A percentile compares a stretch with the other conserved stretches of the same genome.
Conservation (phyloP, 2,888 invertebrate genomes). For the Belgica antarctica region DNA sequence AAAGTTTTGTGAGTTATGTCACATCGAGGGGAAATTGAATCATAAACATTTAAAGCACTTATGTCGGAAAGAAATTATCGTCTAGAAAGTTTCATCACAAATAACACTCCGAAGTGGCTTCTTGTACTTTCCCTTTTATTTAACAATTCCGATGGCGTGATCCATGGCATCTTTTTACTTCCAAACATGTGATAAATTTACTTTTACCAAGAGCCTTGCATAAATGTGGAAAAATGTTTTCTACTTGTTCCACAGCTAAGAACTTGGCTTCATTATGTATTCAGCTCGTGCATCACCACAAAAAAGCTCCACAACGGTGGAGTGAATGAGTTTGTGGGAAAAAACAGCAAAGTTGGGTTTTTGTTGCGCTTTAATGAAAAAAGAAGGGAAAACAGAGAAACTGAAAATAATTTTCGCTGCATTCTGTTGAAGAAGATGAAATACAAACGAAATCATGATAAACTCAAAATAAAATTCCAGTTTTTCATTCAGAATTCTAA, state of each 20-base stretch:
- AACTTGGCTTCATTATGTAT: slow-evolving; percentile 30
- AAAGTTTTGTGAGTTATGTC: slow-evolving; percentile 17
- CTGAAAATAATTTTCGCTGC: too few relatives aligned
- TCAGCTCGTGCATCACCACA: background rate
- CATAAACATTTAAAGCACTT: background rate
- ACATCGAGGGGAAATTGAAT: slow-evolving; percentile 31
- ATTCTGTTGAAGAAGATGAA: slow-evolving; percentile 4
- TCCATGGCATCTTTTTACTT: slow-evolving; percentile 29
- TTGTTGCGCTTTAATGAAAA: background rate
- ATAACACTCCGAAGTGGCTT: too few relatives aligned
- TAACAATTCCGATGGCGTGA: slow-evolving; percentile 38
- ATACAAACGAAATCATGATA: slow-evolving; percentile 6
- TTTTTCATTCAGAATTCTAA: background rate
- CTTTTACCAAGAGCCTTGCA: background rate
- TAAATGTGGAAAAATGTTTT: too few relatives aligned
- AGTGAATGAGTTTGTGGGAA: slow-evolving; percentile 3
- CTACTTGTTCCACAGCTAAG: background rate
- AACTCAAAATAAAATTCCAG: slow-evolving; percentile 15
- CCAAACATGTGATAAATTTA: slow-evolving; percentile 36
- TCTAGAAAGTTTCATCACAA: background rate
- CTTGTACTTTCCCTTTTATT: slow-evolving; percentile 10
- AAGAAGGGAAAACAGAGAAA: background rate
- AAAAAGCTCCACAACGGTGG: background rate
- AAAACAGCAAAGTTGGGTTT: too few relatives aligned
- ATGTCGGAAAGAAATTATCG: background rate